These are phyloP conservation scores for Atrina japonica DNA, from an alignment of 2,888 invertebrate genomes.

Conservation along the genomic window DNA sequence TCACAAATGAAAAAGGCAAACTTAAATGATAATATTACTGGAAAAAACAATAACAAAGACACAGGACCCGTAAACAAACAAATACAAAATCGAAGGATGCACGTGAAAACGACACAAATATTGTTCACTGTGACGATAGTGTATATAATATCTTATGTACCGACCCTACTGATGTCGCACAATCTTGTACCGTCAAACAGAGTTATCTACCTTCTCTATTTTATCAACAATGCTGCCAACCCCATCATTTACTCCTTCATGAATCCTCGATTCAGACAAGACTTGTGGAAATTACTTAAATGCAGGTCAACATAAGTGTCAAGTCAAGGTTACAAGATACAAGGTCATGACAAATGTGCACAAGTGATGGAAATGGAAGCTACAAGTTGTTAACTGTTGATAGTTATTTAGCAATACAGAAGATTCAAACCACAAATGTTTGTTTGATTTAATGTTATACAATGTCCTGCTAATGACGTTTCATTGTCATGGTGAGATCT, in stretches of 20 bases:
- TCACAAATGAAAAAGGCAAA: background rate
- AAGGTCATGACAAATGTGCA: too few species aligned
- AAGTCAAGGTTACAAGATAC: too few species aligned
- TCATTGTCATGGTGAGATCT: too few species aligned
- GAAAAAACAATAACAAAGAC: constrained; percentile 1
- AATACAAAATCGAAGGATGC: constrained; percentile 36
- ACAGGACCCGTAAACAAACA: background rate
- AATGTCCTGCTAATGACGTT: too few species aligned
- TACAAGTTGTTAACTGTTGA: too few species aligned
- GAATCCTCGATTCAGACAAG: constrained; percentile 64
- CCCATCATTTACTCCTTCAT: constrained; percentile 74
- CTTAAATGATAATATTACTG: background rate
- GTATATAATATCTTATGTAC: constrained; percentile 69
- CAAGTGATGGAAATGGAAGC: too few species aligned
- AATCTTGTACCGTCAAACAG: constrained; percentile 48
- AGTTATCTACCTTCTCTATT: constrained; percentile 67
- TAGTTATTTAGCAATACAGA: too few species aligned
- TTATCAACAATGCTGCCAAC: constrained; percentile 72
- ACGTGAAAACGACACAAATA: constrained; percentile 70
- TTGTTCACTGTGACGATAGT: constrained; percentile 67
- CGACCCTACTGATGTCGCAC: constrained; percentile 65
- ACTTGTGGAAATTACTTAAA: constrained; percentile 49
- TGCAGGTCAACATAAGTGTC: constrained; percentile 10
- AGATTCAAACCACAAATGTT: too few species aligned
- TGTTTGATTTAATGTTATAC: too few species aligned